Percentiles rank a stretch among this genome's conserved stretches.
Conservation (phyloP, 2,113 vertebrate species). For the Sigmodon hispidus region DNA sequence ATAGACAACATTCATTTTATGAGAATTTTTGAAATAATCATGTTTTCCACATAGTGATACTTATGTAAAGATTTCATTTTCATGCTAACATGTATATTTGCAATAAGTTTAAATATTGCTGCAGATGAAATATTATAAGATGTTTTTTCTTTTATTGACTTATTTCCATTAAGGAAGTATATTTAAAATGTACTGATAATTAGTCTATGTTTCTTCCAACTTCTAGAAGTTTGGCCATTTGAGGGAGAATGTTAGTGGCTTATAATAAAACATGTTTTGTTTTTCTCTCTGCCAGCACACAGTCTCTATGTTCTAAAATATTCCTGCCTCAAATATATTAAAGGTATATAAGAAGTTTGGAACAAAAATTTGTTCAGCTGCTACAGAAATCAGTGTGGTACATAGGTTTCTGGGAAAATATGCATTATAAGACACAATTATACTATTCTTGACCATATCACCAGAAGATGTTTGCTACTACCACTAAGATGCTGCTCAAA, state of each 20-base stretch:
- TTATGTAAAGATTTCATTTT: neutral
- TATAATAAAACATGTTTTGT: neutral
- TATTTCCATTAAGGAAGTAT: neutral
- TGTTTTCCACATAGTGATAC: neutral
- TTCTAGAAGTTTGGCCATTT: neutral
- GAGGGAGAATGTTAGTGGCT: neutral
- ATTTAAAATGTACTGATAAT: neutral
- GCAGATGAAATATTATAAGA: no score
- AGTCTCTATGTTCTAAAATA: neutral
- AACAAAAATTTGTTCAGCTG: neutral
- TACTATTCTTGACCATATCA: neutral
- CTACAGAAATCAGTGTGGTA: neutral
- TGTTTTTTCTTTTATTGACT: neutral
- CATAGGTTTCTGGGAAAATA: neutral
- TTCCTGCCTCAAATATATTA: neutral
- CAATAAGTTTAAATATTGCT: neutral
- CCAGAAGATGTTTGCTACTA: neutral
- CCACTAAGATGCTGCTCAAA: neutral
- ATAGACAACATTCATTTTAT: neutral
- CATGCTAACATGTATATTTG: neutral
- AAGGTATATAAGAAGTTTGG: neutral
- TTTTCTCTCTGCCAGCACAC: neutral
- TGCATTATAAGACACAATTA: neutral
- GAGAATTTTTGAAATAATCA: neutral
- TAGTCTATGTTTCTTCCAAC: neutral